Evolutionary conservation across 2,797 vertebrate genomes (phyloP).

Genomic region (Streptopelia turtur): DNA sequence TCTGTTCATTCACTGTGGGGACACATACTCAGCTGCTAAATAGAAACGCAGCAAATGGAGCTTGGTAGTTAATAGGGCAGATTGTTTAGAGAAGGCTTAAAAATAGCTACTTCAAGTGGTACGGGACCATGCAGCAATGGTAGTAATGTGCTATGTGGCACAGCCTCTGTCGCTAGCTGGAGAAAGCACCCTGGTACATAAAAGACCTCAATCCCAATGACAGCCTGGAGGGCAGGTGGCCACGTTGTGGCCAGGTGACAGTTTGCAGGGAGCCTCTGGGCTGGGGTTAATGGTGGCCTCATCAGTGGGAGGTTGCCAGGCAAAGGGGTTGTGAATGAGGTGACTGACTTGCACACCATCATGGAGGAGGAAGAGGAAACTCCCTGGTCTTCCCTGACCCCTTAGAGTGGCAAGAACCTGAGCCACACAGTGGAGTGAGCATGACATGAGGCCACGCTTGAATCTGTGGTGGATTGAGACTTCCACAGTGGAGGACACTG

Average conservation of each 20-base stretch:
- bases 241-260: background rate
- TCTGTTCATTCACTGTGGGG: background rate
- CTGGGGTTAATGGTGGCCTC: background rate
- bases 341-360: background rate
- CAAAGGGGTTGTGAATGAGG: background rate
- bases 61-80: background rate
- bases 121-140: background rate
- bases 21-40: background rate
- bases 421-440: background rate
- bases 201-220: background rate
- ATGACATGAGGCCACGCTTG: background rate
- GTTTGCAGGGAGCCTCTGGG: background rate
- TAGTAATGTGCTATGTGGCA: fast-evolving
- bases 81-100: background rate
- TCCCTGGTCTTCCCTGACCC: background rate
- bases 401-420: background rate
- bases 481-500: background rate
- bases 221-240: background rate
- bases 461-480: background rate
- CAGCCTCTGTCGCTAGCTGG: background rate
- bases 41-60: background rate
- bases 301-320: background rate
- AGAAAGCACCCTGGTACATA: background rate
- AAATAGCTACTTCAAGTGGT: background rate
- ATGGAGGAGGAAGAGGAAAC: background rate